Base-by-base conservation (phyloP, 2,113 vertebrate genomes). In the Gallinago jamesoni region DNA sequence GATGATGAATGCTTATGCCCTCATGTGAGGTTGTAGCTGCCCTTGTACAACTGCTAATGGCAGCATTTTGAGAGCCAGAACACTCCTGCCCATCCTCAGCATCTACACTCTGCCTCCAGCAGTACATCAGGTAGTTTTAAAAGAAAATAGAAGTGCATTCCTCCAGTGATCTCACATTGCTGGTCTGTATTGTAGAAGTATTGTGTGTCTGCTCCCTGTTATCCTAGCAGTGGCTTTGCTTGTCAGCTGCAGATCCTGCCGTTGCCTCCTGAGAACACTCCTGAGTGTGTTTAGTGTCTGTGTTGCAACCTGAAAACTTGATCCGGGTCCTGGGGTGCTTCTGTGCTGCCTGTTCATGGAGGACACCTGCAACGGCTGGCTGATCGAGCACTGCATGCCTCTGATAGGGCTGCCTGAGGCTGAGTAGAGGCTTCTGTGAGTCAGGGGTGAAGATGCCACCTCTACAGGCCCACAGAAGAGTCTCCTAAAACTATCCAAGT, bases 11-110 rank as follows among this genome's bases (percentile, higher is more conserved):
- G 47, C 53, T 83, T 74, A 14, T 88, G 75, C 90, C 78, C 78
- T 88, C 75, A 83, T 0, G 0, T 48, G 68, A 88, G 41, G 53
- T 87, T 59, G 21, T n/a, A 90, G 75, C 75, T 95, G 72, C 47
- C 68, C 55, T 80, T 86, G n/a, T 96, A 59, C 75, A 84, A 67
- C 37, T 78, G 72, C 80, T 91, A 84, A 72, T 76, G 80, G 68
- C 68, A 72, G 75, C 74, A 53, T 48, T 94, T 93, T 30, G 24
- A 73, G 89, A 95, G 77, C 63, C 90, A 66, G 57, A 79, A 62
- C 14, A 10, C 5, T 10, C 60, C 43, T 89, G 55, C 59, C 60
- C 4, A 0, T 81, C 55, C 68, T 62, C 21, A 0, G 72, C 76
- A 74, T 48, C 62, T 73, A 47, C 33, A 19, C 22, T 62, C 53